Evolutionary conservation across 2,113 vertebrate species (phyloP).

Genomic region (Pipa parva): DNA sequence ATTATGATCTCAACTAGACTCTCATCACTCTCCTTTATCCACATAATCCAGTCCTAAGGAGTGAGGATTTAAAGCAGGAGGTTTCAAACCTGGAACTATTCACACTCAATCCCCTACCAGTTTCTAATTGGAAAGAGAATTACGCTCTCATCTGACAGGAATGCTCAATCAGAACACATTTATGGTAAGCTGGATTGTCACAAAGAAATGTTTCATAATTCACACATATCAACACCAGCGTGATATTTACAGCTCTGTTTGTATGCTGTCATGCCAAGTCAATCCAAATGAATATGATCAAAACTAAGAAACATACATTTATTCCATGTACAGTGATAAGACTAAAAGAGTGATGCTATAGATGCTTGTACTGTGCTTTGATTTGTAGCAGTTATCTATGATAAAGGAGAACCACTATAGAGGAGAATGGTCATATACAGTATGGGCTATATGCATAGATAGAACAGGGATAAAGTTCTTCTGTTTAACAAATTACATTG

Average conservation of each 20-base stretch:
- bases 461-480: no score
- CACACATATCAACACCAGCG: neutral
- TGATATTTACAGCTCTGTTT: neutral
- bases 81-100: slow-evolving; percentile 30
- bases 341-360: no score
- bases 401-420: no score
- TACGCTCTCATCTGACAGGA: slow-evolving; percentile 19
- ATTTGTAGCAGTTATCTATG: no score
- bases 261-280: neutral
- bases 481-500: no score
- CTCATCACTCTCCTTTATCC: slow-evolving; percentile 29
- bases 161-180: slow-evolving; percentile 16
- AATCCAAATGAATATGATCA: neutral
- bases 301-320: no score
- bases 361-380: no score
- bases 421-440: no score
- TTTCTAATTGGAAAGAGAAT: slow-evolving; percentile 29
- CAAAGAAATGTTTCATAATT: neutral
- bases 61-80: slow-evolving; percentile 14
- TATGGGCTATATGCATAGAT: no score
- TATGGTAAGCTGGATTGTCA: slow-evolving; percentile 2
- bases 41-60: slow-evolving; percentile 28
- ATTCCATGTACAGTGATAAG: no score
- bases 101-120: slow-evolving; percentile 25
- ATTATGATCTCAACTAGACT: slow-evolving; percentile 26